Conservation (phyloP, 2,113 vertebrate genomes). For the Nyctibius bracteatus region DNA sequence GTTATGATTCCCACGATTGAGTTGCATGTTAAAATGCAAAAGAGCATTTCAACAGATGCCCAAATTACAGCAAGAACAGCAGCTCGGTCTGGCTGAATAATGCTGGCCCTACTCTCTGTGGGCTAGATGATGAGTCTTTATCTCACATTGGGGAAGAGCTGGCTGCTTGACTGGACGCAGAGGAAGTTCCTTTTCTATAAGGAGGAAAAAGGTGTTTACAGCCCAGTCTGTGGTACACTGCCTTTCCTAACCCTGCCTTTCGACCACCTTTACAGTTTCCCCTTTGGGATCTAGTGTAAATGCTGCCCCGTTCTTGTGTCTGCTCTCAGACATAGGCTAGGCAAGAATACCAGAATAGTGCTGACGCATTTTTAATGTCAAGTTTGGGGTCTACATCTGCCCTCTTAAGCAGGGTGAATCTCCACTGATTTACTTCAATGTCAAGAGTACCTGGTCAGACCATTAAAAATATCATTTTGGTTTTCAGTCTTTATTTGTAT, state of each 20-base stretch:
- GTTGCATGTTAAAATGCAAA: neutral
- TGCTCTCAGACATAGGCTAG: neutral
- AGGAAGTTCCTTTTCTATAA: neutral
- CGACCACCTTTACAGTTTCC: neutral
- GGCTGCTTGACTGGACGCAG: neutral
- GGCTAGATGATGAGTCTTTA: neutral
- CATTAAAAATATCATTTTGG: neutral
- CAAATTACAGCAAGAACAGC: neutral
- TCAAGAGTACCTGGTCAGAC: neutral
- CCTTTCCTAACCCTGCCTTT: neutral
- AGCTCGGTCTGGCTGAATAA: neutral
- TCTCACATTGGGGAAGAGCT: neutral
- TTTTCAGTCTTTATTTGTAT: neutral
- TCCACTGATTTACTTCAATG: neutral
- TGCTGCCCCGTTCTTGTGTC: neutral
- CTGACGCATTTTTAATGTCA: neutral
- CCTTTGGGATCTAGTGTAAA: neutral
- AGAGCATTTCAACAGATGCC: neutral
- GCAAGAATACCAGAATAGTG: neutral
- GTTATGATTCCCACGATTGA: neutral
- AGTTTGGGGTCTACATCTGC: accelerated
- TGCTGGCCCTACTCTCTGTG: neutral
- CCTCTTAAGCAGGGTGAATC: neutral
- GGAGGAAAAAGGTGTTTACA: neutral
- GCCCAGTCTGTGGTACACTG: neutral